Evolutionary conservation across 2,797 vertebrate species (phyloP).

Genomic region (Cyclura pinguis): DNA sequence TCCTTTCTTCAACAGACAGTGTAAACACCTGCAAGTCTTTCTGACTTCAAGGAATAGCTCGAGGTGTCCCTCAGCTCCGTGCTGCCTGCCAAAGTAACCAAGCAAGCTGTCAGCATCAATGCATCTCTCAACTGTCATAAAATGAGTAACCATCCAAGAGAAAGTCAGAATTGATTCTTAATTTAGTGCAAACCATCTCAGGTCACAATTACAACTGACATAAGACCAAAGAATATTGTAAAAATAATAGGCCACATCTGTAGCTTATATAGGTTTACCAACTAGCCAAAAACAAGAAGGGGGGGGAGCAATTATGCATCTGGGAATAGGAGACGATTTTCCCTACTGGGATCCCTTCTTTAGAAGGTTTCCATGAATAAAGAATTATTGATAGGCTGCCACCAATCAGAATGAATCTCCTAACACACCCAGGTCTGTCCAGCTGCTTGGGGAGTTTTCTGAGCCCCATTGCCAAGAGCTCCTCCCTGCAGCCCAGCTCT

Average conservation of each 20-base stretch:
- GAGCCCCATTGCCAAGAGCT: not conserved
- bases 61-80: constrained; percentile 50
- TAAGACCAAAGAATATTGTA: constrained; percentile 47
- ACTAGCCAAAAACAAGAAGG: not conserved
- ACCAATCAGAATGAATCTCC: not conserved
- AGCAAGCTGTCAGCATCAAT: constrained; percentile 58
- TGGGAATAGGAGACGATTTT: not conserved
- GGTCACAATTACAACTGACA: constrained; percentile 52
- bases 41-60: constrained; percentile 47
- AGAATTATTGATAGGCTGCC: not conserved
- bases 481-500: not conserved
- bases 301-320: too few species aligned
- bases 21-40: constrained; percentile 35
- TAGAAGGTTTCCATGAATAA: not conserved
- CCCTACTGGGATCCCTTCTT: not conserved
- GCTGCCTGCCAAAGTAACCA: constrained; percentile 58
- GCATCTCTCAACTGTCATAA: constrained; percentile 25
- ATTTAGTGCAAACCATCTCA: constrained; percentile 37
- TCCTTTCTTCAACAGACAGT: constrained; percentile 40
- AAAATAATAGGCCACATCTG: constrained; percentile 10
- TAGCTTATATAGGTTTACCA: not conserved
- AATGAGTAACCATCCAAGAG: constrained; percentile 11
- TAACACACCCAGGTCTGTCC: not conserved
- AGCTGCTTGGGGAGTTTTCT: not conserved
- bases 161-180: constrained; percentile 43